A percentile compares a stretch with the other conserved stretches of the same genome.
Evolutionary conservation across 1,140 invertebrate species (phyloP).

Genomic region (Globodera rostochiensis): DNA sequence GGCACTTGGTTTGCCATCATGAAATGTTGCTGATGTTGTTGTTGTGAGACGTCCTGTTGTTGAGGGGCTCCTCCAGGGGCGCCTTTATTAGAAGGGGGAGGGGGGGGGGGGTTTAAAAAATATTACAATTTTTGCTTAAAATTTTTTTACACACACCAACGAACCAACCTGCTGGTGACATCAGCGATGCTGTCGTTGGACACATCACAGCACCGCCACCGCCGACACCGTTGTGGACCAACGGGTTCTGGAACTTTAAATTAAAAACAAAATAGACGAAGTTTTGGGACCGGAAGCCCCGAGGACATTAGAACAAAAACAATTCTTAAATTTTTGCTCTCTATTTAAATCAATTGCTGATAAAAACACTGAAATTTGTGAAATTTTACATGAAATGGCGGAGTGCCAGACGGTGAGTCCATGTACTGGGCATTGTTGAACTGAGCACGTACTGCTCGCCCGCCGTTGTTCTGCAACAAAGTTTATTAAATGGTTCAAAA

Average conservation of each 20-base stretch:
- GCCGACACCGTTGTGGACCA: slow-evolving; percentile 10
- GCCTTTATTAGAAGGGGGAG: too few relatives aligned
- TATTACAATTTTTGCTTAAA: background rate
- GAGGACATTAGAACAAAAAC: too few relatives aligned
- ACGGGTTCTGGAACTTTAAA: background rate
- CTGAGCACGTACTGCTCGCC: slow-evolving; percentile 13
- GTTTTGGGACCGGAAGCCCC: too few relatives aligned
- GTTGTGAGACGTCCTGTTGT: background rate
- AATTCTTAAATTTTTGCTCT: too few relatives aligned
- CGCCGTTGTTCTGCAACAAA: slow-evolving; percentile 13
- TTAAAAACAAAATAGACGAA: too few relatives aligned
- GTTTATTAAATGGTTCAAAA: too few relatives aligned
- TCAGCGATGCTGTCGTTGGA: slow-evolving; percentile 28
- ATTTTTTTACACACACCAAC: background rate
- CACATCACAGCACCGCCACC: slow-evolving; percentile 31
- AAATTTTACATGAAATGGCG: slow-evolving; percentile 32
- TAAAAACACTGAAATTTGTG: too few relatives aligned
- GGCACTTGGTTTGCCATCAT: background rate
- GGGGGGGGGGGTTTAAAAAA: too few relatives aligned
- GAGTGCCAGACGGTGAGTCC: slow-evolving; percentile 41
- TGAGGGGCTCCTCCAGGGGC: background rate
- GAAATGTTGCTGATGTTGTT: slow-evolving; percentile 3
- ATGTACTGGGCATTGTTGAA: slow-evolving; percentile 27
- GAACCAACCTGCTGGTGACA: slow-evolving; percentile 27
- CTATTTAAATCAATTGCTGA: background rate